phyloP scores from a whole-genome alignment of 2,888 invertebrate species.

The Troilus luridus region DNA sequence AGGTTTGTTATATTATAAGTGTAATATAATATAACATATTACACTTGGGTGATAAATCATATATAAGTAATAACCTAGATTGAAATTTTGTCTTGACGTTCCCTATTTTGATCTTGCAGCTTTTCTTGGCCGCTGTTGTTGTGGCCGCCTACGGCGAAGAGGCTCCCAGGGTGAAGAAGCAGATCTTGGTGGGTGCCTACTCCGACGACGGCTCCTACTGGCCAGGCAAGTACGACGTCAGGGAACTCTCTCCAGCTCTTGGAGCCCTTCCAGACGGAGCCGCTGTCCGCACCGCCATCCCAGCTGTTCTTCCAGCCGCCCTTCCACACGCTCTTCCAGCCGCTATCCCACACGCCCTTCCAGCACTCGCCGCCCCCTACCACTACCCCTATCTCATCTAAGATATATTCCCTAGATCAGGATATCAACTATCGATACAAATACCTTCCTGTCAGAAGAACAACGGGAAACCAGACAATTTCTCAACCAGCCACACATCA shows the following conservation, averaged over 20 bases:
- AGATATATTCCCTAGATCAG: not conserved
- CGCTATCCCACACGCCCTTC: not conserved
- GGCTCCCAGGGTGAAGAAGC: not conserved
- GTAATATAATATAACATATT: too few species aligned
- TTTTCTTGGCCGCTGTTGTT: not conserved
- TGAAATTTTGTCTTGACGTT: not conserved
- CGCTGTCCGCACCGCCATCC: not conserved
- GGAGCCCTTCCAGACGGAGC: slow-evolving; percentile 35
- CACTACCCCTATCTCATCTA: slow-evolving; percentile 8
- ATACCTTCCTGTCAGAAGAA: too few species aligned
- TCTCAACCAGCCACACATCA: not conserved
- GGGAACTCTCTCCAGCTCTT: slow-evolving; percentile 41
- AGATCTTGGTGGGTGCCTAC: not conserved
- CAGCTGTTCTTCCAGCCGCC: not conserved
- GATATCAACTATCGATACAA: not conserved
- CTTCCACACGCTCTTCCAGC: too few species aligned
- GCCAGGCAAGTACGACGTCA: slow-evolving; percentile 45
- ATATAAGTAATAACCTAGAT: not conserved
- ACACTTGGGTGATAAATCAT: too few species aligned
- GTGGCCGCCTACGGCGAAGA: not conserved
- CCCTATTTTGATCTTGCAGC: not conserved
- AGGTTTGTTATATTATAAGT: too few species aligned
- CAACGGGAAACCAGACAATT: too few species aligned
- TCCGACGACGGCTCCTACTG: slow-evolving; percentile 39
- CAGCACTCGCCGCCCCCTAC: not conserved